Evolutionary conservation across 2,888 invertebrate genomes (phyloP).

Genomic region (Hoplodrina ambigua): DNA sequence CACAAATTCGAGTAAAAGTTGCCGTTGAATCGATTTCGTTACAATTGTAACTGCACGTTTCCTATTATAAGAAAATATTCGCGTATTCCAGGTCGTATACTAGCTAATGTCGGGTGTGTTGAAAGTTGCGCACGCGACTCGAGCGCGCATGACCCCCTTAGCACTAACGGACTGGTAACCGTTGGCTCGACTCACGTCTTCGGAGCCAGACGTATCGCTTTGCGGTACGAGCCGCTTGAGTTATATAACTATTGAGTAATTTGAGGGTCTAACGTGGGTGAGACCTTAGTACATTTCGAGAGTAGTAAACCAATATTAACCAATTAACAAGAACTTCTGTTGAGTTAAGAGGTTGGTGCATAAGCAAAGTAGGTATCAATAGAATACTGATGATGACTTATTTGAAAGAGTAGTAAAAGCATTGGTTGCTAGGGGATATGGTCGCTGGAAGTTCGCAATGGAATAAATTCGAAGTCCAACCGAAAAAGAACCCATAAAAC

Average conservation of each 20-base stretch:
- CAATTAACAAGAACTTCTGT: conserved; percentile 29
- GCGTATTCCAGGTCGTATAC: conserved; percentile 76
- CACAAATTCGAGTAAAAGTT: conserved; percentile 34
- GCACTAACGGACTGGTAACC: conserved; percentile 77
- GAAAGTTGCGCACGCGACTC: conserved; percentile 84
- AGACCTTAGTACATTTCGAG: conserved; percentile 37
- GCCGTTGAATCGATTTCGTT: conserved; percentile 38
- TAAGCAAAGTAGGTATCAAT: neutral
- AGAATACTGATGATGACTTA: neutral
- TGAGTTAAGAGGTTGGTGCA: conserved; percentile 17
- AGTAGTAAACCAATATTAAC: conserved; percentile 44
- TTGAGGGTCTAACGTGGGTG: conserved; percentile 42
- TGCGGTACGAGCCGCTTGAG: conserved; percentile 52
- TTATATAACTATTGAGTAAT: conserved; percentile 63
- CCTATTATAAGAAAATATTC: conserved; percentile 62
- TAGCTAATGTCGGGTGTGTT: conserved; percentile 73
- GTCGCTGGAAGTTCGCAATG: neutral
- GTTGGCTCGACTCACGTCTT: conserved; percentile 59
- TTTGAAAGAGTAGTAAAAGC: neutral
- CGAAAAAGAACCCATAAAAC: neutral
- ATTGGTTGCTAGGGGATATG: conserved; percentile 2
- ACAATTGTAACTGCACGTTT: conserved; percentile 39
- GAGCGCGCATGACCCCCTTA: conserved; percentile 81
- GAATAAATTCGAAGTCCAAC: neutral
- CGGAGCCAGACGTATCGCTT: conserved; percentile 53